phyloP scores from a whole-genome alignment of 2,888 invertebrate genomes.

The Parnassius glacialis region DNA sequence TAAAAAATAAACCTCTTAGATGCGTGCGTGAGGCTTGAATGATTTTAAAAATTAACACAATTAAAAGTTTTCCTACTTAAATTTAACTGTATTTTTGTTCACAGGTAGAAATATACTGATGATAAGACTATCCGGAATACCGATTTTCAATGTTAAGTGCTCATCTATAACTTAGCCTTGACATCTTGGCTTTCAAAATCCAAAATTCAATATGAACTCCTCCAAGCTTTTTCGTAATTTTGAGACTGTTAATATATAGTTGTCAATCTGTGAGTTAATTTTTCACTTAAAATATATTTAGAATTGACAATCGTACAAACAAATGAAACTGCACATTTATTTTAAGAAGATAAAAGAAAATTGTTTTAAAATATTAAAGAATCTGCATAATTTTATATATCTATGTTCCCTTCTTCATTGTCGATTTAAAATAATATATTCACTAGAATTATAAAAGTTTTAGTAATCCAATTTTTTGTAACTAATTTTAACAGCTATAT shows the following conservation, averaged over 20 bases:
- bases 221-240: constrained; percentile 9
- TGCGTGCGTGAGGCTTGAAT: too few relatives aligned
- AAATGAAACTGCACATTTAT: constrained; percentile 8
- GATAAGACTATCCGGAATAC: constrained; percentile 30
- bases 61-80: too few relatives aligned
- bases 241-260: constrained; percentile 9
- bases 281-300: constrained; percentile 1
- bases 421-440: too few relatives aligned
- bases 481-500: constrained; percentile 13
- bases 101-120: constrained; percentile 57
- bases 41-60: too few relatives aligned
- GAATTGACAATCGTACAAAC: constrained; percentile 7
- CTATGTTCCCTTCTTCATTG: too few relatives aligned
- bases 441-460: too few relatives aligned
- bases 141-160: constrained; percentile 41
- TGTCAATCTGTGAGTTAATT: constrained; percentile 4
- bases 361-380: constrained; percentile 1
- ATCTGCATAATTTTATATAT: constrained; percentile 2
- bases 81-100: constrained; percentile 34
- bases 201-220: constrained; percentile 28
- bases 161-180: constrained; percentile 48
- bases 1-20: too few relatives aligned
- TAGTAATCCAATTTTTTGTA: neutral
- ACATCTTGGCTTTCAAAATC: constrained; percentile 41
- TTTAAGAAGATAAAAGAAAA: constrained; percentile 1